Evolutionary conservation across 2,888 invertebrate species (phyloP), one percentile per base, ranked within the genome.

Genomic region (Dendrolimus pini): DNA sequence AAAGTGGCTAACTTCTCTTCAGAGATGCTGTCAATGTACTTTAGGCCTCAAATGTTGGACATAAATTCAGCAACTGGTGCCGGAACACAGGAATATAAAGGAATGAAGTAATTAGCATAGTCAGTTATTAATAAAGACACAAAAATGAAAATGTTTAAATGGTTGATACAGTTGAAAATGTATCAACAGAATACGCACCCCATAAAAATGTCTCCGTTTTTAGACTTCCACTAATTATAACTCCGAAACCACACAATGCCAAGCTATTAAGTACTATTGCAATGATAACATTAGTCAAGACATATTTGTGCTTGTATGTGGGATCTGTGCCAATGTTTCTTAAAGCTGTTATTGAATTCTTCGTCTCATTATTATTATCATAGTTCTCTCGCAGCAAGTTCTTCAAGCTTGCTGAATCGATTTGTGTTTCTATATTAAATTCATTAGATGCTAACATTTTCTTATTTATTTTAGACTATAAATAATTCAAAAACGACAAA

Each of bases 271-370:
- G 69, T 1, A 89, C 59, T 1, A 93, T 61, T 71, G 94, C 94
- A 47, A 92, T 93, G 14, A 94, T 86, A 0, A 86, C 92, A 74
- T 94, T 94, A 63, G 79, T 84, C 94, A 94, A 94, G 2, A 94
- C 93, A 12, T 93, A 85, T 73, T 91, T 62, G 90, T 92, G 83
- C 84, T 74, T 80, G 59, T 76, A 82, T 0, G 72, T 67, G 59
- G 72, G 77, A 69, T 84, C 84, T 0, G 83, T 83, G 56, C 81
- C 82, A 52, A 83, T 77, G 30, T 61, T 60, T 65, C 74, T 82
- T 55, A 47, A 47, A 10, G 9, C 47, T 47, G 47, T 47, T 12
- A 30, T 30, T 30, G 47, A 10, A 47, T 47, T 47, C 12, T 47
- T 47, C 12, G 12, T 47, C 2, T 47, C 47, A 47, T 3, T 47